A percentile compares a stretch with the other conserved stretches of the same genome.
These are phyloP conservation scores for Pseudopodoces humilis DNA, from an alignment of 2,113 vertebrate genomes.

Conservation along the genomic window DNA sequence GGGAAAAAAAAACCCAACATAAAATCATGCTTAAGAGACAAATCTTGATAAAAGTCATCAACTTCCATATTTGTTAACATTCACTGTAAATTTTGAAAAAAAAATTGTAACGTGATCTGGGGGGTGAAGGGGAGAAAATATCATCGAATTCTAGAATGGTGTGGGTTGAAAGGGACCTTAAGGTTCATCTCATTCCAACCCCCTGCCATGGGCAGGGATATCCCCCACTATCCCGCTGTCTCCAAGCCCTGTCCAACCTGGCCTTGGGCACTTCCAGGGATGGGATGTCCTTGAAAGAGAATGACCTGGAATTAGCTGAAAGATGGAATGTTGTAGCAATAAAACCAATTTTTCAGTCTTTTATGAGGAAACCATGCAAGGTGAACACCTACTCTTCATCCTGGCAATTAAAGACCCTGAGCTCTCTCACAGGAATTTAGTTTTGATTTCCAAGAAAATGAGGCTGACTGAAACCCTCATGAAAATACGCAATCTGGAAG, in stretches of 20 bases:
- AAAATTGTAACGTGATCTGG: rapidly evolving
- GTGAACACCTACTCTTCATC: neutral
- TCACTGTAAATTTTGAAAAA: neutral
- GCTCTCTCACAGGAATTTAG: neutral
- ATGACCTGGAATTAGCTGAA: neutral
- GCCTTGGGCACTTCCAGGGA: neutral
- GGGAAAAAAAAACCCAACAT: neutral
- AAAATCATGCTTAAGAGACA: neutral
- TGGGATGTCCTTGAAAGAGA: neutral
- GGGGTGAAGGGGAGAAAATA: neutral
- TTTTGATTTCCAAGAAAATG: neutral
- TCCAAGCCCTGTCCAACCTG: neutral
- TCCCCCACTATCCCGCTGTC: neutral
- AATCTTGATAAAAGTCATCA: neutral
- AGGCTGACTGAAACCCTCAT: neutral
- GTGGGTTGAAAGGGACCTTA: neutral
- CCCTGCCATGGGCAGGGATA: neutral
- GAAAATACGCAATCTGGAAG: neutral
- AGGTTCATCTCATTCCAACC: neutral
- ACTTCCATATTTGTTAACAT: neutral
- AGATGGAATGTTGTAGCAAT: neutral
- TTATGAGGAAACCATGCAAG: neutral
- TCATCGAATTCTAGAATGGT: neutral
- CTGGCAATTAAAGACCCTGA: neutral
- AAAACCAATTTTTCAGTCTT: neutral